A percentile compares a stretch with the other conserved stretches of the same genome.
Evolutionary conservation across 2,888 invertebrate species (phyloP).

Genomic region (Drosophila sordidula): DNA sequence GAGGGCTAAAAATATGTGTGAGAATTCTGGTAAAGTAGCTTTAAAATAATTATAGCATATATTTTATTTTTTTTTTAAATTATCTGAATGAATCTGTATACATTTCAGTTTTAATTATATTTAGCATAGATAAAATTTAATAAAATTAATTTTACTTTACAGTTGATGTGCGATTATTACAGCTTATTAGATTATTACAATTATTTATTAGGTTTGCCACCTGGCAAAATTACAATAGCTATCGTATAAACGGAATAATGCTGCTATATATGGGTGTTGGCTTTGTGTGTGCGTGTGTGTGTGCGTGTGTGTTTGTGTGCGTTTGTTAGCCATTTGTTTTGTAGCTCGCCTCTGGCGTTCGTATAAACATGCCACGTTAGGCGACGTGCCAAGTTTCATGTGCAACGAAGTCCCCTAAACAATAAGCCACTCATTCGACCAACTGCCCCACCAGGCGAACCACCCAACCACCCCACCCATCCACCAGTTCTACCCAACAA

Average conservation of each 20-base stretch:
- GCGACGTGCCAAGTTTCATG: constrained; percentile 77
- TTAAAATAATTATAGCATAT: no score
- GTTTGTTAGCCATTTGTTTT: constrained; percentile 68
- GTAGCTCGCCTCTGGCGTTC: constrained; percentile 54
- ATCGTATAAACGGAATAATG: constrained; percentile 42
- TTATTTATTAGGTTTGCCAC: neutral
- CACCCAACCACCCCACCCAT: constrained; percentile 15
- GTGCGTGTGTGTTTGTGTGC: constrained; percentile 38
- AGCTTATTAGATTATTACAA: no score
- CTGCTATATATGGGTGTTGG: constrained; percentile 4
- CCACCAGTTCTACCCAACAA: constrained; percentile 42
- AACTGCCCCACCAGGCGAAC: neutral
- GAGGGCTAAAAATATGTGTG: no score
- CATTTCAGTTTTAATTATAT: no score
- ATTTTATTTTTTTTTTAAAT: no score
- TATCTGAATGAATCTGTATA: no score
- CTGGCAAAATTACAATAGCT: constrained; percentile 27
- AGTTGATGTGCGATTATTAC: no score
- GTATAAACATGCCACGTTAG: constrained; percentile 76
- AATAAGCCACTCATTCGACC: constrained; percentile 24
- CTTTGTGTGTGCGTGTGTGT: neutral
- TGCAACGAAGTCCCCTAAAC: constrained; percentile 59
- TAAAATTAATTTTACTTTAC: no score
- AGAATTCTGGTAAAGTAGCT: no score
- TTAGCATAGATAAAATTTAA: no score